Evolutionary conservation across 2,113 vertebrate species (phyloP).

Genomic region (Mustela nigripes): DNA sequence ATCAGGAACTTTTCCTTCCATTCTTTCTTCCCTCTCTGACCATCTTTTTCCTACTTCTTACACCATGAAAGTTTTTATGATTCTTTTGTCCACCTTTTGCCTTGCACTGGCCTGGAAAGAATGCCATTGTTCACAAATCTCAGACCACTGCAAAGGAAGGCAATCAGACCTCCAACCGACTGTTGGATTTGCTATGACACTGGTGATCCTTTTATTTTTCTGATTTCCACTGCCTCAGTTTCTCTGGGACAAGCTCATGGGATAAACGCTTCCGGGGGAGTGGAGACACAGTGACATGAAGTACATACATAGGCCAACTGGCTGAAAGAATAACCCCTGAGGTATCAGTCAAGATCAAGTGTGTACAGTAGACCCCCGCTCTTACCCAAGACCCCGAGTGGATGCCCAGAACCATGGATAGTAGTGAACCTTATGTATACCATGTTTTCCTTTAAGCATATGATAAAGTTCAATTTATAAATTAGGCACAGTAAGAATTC

Average conservation of each 20-base stretch:
- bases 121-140: not conserved
- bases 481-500: not conserved
- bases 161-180: not conserved
- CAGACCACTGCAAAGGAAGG: not conserved
- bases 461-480: not conserved
- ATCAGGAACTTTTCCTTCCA: not conserved
- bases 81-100: not conserved
- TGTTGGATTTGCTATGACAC: not conserved
- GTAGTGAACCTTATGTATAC: not conserved
- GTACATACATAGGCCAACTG: not conserved
- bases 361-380: no score
- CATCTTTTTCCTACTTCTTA: not conserved
- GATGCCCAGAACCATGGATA: not conserved
- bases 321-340: not conserved
- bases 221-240: not conserved
- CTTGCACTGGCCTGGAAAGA: not conserved
- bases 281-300: not conserved
- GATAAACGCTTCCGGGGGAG: not conserved
- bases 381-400: not conserved
- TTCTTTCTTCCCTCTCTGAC: not conserved
- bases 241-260: not conserved
- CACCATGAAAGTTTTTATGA: not conserved
- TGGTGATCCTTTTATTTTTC: not conserved
- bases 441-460: not conserved
- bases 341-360: not conserved